phyloP scores from a whole-genome alignment of 2,888 invertebrate genomes.

The Chymomyza fuscimana region DNA sequence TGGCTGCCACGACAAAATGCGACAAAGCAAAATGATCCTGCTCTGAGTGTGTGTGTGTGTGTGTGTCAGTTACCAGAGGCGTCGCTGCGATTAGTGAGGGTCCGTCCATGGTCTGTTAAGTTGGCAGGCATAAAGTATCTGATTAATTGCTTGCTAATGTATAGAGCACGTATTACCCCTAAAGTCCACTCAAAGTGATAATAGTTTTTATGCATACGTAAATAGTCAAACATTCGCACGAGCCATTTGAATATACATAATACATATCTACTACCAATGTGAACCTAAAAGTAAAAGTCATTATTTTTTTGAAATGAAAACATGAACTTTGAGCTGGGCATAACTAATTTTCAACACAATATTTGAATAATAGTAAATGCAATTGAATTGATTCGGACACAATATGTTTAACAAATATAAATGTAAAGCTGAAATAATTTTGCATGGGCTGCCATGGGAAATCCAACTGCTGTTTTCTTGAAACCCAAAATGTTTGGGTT shows the following conservation, averaged over 20 bases:
- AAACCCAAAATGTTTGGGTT: no score
- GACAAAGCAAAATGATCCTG: constrained; percentile 18
- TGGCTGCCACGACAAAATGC: constrained; percentile 23
- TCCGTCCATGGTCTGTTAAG: constrained; percentile 59
- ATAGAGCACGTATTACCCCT: constrained; percentile 37
- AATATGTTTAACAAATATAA: background rate
- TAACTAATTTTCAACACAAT: background rate
- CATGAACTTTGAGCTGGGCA: constrained; percentile 30
- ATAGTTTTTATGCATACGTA: background rate
- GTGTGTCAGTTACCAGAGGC: constrained; percentile 8
- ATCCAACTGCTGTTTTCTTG: background rate
- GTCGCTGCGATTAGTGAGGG: background rate
- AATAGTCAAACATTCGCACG: background rate
- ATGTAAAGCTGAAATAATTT: no score
- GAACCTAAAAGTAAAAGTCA: background rate
- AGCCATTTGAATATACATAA: background rate
- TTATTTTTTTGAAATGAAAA: constrained; percentile 20
- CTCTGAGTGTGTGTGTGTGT: constrained; percentile 22
- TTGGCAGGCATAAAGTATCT: constrained; percentile 69
- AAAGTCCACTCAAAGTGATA: background rate
- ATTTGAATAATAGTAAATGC: background rate
- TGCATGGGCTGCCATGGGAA: no score
- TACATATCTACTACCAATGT: background rate
- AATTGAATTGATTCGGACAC: background rate
- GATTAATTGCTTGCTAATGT: constrained; percentile 74